A percentile compares a stretch with the other conserved stretches of the same genome.
Conservation (phyloP, 2,888 invertebrate species). For the Chironomus tentans region DNA sequence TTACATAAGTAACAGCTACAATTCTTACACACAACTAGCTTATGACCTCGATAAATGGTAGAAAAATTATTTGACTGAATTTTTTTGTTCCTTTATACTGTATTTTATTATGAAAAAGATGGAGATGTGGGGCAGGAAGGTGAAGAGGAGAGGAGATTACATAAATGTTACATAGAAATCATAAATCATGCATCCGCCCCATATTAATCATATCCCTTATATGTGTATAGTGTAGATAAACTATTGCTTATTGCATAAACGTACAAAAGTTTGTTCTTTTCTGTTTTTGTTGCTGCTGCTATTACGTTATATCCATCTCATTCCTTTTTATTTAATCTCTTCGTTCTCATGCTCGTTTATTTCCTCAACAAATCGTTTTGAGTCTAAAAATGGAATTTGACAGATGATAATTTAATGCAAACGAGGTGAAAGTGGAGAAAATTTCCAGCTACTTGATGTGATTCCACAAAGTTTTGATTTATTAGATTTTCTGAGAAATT, state of each 20-base stretch:
- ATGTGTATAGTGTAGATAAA: constrained; percentile 9
- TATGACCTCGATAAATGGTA: constrained; percentile 22
- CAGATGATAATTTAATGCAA: constrained; percentile 23
- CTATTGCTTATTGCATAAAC: neutral
- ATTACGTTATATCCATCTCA: neutral
- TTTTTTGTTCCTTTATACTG: neutral
- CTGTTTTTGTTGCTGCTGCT: neutral
- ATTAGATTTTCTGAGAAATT: no score
- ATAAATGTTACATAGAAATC: constrained; percentile 8
- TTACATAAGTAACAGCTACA: neutral
- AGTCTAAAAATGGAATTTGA: constrained; percentile 12
- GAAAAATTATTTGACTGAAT: constrained; percentile 16
- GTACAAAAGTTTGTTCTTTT: neutral
- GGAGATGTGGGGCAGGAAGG: neutral
- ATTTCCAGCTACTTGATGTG: no score
- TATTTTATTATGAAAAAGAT: neutral
- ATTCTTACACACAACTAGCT: neutral
- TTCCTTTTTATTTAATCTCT: neutral
- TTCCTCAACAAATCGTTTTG: neutral
- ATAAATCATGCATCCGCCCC: constrained; percentile 26
- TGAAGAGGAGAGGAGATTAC: neutral
- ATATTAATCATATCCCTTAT: constrained; percentile 17
- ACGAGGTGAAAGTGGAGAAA: neutral
- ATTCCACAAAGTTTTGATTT: no score
- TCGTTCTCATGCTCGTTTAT: neutral